Percentiles rank a stretch among this genome's conserved stretches.
Evolutionary conservation across 2,888 invertebrate species (phyloP).

Genomic region (Neoitamus cyanurus): DNA sequence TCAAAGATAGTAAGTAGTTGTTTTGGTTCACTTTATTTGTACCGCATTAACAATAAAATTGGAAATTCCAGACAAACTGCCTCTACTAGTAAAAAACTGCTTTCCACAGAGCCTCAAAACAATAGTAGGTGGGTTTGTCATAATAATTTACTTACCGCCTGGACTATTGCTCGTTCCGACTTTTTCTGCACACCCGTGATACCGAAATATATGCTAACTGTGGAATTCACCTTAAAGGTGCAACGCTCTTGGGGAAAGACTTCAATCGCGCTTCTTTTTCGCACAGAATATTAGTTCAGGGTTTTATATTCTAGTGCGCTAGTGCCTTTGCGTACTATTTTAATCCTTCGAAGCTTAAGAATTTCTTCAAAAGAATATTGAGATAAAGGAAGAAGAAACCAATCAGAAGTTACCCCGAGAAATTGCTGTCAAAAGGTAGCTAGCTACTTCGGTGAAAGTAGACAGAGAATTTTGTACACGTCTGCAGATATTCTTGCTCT

Average conservation of each 20-base stretch:
- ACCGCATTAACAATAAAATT: background rate
- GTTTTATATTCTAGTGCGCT: background rate
- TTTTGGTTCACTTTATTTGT: conserved; percentile 22
- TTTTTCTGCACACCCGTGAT: background rate
- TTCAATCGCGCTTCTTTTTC: background rate
- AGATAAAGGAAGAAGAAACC: background rate
- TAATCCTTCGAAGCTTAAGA: background rate
- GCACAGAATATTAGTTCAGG: background rate
- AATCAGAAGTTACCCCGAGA: background rate
- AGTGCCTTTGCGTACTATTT: background rate
- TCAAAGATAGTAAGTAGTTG: background rate
- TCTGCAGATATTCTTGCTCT: background rate
- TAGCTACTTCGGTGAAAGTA: background rate
- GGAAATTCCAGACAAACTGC: background rate
- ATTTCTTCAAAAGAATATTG: background rate
- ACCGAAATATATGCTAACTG: background rate
- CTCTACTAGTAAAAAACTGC: background rate
- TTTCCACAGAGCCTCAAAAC: background rate
- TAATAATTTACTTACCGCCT: too few relatives aligned
- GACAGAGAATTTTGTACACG: background rate
- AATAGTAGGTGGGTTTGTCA: background rate
- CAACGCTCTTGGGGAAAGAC: background rate
- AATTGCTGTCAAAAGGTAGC: background rate
- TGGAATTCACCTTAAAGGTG: background rate
- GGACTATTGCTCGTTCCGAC: background rate